Evolutionary conservation across 2,113 vertebrate species (phyloP), one percentile per base, ranked within the genome.

Genomic region (Corythaeola cristata): DNA sequence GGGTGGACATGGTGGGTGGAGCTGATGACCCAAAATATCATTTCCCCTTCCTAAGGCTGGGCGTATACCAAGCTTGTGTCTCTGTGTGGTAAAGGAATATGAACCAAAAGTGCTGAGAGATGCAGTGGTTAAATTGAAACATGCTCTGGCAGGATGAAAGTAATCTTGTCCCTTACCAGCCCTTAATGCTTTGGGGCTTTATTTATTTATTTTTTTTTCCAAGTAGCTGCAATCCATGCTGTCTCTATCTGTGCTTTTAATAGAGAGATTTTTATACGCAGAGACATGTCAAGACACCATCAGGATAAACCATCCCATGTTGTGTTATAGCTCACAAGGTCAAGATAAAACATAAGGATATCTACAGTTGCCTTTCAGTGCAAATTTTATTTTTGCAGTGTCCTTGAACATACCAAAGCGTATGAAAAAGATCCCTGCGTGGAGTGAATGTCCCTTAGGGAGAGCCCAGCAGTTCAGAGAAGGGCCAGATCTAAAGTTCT

Each of bases 81-180:
- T 93, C 89, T 76, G 28, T 92, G 96, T 87, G 87, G 92, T 91
- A 78, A 73, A 87, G 87, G 87, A 78, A 55, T 91, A 83, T 91
- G 78, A 86, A 93, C 81, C 75, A 96, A 95, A 97, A 95, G 84
- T 96, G 96, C 94, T 97, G 94, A 95, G 93, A 84, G 85, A 75
- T 82, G 95, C 93, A 95, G 95, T 95, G 91, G 93, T 95, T 97
- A 91, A 94, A 88, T 27, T 84, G 87, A 96, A 97, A 93, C 93
- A 95, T 93, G 96, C 93, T 96, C 93, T 94, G 95, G 90, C 93
- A 97, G 73, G 95, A 92, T 96, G 89, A 97, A 87, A 96, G 79
- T 80, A 95, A 93, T 97, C 76, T 90, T 96, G 96, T 90, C 91
- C 89, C 82, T 87, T 85, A 96, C 73, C 74, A 97, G 68, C 73